These are phyloP conservation scores for Germaria angustata DNA, from an alignment of 2,888 invertebrate genomes.

Conservation along the genomic window DNA sequence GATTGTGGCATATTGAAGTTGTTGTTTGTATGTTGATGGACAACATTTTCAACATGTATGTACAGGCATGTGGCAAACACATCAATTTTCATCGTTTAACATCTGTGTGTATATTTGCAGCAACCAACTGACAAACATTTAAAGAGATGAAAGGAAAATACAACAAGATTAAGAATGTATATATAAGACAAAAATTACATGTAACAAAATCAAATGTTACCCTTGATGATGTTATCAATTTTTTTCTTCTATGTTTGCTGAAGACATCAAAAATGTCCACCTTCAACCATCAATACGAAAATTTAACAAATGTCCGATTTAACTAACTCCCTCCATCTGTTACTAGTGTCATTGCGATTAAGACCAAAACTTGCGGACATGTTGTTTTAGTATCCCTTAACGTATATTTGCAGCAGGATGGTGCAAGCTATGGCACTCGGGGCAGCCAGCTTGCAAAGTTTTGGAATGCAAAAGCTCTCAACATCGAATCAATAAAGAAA, in stretches of 20 bases:
- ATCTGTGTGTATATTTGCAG: conserved; percentile 59
- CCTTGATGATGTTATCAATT: conserved; percentile 50
- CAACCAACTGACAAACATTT: background rate
- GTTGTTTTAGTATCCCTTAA: conserved; percentile 25
- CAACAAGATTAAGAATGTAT: background rate
- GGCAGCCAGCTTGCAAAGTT: no score
- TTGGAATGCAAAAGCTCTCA: no score
- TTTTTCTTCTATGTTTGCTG: background rate
- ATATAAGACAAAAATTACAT: background rate
- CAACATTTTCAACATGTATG: conserved; percentile 60
- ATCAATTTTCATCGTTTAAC: conserved; percentile 74
- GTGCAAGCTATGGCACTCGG: background rate
- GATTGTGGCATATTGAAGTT: background rate
- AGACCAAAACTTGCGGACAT: conserved; percentile 25
- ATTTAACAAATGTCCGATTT: background rate
- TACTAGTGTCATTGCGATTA: background rate
- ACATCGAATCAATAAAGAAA: no score
- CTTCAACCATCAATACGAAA: background rate
- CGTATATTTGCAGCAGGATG: no score
- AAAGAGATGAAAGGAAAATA: background rate
- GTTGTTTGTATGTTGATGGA: conserved; percentile 57
- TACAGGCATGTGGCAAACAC: conserved; percentile 79
- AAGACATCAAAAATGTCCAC: background rate
- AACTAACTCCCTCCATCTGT: background rate
- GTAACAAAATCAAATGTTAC: conserved; percentile 62